Base-by-base conservation (phyloP, 2,113 vertebrate species). In the Pachypanchax playfairii region DNA sequence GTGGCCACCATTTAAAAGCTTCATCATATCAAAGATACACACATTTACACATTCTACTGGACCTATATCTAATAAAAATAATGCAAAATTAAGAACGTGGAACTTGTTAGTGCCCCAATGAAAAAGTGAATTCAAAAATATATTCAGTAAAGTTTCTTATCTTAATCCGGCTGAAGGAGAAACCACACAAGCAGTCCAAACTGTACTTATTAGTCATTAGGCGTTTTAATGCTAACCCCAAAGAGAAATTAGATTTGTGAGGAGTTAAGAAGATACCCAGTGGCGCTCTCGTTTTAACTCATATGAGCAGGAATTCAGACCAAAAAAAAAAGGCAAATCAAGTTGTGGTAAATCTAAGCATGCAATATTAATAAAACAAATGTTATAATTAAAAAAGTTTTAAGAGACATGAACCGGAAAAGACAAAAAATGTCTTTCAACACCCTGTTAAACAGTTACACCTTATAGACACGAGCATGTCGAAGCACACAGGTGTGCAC, bases 121-220 rank as follows among this genome's bases (percentile, higher is more conserved):
- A 57, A 61, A 68, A 51, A 44, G 31, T 49, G 20, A 47, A 26
- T 9, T 5, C 7, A 41, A 42, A n/a, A 47, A 42, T 44, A 66
- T 54, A 43, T 35, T 79, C 41, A 57, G 70, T 53, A 73, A 82
- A 82, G 73, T 85, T 83, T 82, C 70, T 88, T 83, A 81, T 83
- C 84, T 83, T 55, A 38, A 42, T 63, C 61, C 64, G 64, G 77
- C 77, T 73, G 63, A 89, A 83, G 77, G 66, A 77, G 63, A 75
- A 85, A 83, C 86, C 79, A 85, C 86, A 89, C 85, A 70, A 72
- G 60, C 68, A 70, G 75, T 80, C 73, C 70, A 54, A 71, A 65
- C 67, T 84, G 75, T 60, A 84, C 79, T 87, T 86, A 89, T 89
- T 75, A 83, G 82, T 86, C 81, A 91, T 88, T 89, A 86, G 75